These are phyloP conservation scores for Chymomyza amoena DNA, from an alignment of 2,888 invertebrate genomes.

Conservation along the genomic window DNA sequence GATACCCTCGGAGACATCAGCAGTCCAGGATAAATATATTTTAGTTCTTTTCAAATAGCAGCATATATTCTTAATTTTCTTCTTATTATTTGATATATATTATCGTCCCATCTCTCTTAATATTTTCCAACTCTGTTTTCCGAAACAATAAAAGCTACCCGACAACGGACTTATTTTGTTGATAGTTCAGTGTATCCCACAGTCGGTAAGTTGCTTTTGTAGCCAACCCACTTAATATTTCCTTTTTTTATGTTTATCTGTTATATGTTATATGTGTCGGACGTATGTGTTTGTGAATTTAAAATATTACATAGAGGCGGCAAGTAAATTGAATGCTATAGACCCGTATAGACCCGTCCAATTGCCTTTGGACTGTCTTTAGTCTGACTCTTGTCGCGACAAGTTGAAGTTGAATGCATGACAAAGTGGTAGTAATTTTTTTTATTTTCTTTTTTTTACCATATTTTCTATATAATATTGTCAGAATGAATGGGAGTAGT, in stretches of 20 bases:
- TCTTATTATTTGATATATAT: too few relatives aligned
- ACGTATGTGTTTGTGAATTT: constrained; percentile 52
- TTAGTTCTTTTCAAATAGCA: too few relatives aligned
- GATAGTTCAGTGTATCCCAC: not conserved
- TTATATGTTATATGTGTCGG: constrained; percentile 25
- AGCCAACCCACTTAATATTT: not conserved
- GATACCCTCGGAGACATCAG: too few relatives aligned
- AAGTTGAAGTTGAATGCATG: constrained; percentile 16
- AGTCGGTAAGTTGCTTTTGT: not conserved
- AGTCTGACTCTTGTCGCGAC: not conserved
- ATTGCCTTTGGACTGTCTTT: not conserved
- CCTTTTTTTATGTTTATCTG: constrained; percentile 44
- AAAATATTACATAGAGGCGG: constrained; percentile 35
- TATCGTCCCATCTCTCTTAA: too few relatives aligned
- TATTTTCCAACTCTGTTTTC: too few relatives aligned
- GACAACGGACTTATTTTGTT: not conserved
- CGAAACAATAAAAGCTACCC: too few relatives aligned
- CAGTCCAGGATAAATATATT: too few relatives aligned
- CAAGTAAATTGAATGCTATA: constrained; percentile 48
- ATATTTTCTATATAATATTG: not conserved
- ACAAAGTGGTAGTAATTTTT: constrained; percentile 59
- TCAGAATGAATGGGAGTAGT: constrained; percentile 31
- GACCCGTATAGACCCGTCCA: not conserved
- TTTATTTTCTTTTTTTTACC: not conserved
- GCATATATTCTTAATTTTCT: too few relatives aligned